A percentile compares a stretch with the other conserved stretches of the same genome.
phyloP scores from a whole-genome alignment of 2,113 vertebrate species.

The Ramphastos sulfuratus region DNA sequence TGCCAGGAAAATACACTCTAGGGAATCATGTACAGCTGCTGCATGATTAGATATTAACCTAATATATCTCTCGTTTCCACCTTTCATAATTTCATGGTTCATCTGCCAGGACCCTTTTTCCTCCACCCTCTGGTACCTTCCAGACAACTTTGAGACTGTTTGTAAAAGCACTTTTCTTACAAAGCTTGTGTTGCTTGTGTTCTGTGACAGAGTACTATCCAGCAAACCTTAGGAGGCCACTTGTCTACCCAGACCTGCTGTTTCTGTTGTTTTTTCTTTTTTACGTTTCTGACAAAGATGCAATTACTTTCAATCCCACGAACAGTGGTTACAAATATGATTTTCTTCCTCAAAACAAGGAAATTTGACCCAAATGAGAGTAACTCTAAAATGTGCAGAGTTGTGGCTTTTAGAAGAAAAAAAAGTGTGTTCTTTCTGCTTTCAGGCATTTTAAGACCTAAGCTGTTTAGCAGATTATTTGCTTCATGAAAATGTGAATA shows the following conservation, averaged over 20 bases:
- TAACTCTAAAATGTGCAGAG: not conserved
- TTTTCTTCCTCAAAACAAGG: not conserved
- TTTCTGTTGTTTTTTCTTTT: not conserved
- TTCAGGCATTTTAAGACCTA: constrained; percentile 15
- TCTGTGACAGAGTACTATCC: not conserved
- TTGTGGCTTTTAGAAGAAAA: not conserved
- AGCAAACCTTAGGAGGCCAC: not conserved
- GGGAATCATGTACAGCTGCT: not conserved
- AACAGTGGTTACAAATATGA: not conserved
- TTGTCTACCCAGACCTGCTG: not conserved
- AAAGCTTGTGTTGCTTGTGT: not conserved
- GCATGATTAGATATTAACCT: not conserved
- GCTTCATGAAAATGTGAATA: not conserved
- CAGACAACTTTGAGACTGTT: not conserved
- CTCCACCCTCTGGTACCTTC: not conserved
- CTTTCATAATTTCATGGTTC: not conserved
- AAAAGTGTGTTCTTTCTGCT: not conserved
- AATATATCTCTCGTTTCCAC: not conserved
- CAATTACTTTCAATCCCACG: not conserved
- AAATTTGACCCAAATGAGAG: not conserved
- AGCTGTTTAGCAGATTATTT: constrained; percentile 50
- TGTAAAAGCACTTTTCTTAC: not conserved
- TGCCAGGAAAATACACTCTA: not conserved
- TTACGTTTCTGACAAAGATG: not conserved
- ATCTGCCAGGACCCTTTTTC: not conserved